Conservation (phyloP, 2,888 invertebrate species). For the Euclidia mi region DNA sequence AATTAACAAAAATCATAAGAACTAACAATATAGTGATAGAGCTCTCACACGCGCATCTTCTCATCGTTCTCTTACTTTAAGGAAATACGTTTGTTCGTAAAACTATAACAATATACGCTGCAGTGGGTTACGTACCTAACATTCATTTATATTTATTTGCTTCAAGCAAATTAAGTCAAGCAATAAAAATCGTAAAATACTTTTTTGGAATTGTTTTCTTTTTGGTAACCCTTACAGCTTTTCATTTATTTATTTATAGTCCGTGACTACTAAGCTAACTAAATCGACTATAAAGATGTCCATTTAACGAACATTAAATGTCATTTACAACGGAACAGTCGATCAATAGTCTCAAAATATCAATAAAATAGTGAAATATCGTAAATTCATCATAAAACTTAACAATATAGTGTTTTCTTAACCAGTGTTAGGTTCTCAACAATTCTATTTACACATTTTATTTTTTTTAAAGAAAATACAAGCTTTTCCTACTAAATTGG, state of each 20-base stretch:
- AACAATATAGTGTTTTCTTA: constrained; percentile 74
- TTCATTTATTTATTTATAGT: constrained; percentile 37
- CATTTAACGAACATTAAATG: constrained; percentile 8
- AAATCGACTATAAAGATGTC: constrained; percentile 11
- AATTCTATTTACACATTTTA: constrained; percentile 56
- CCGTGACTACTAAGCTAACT: constrained; percentile 27
- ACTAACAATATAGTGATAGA: constrained; percentile 43
- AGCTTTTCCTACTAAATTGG: constrained; percentile 57
- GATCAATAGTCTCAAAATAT: constrained; percentile 41
- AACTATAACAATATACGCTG: constrained; percentile 27
- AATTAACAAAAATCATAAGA: constrained; percentile 60
- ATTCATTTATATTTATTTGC: background rate
- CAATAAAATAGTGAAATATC: constrained; percentile 52
- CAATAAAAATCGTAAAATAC: no score
- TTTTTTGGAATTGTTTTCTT: no score
- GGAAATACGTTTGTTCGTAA: constrained; percentile 54
- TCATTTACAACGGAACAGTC: constrained; percentile 16
- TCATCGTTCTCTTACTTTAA: constrained; percentile 24
- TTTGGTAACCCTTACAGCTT: constrained; percentile 28
- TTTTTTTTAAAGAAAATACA: constrained; percentile 50
- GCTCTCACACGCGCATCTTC: constrained; percentile 61
- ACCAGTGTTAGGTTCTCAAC: constrained; percentile 76
- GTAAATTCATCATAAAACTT: constrained; percentile 79
- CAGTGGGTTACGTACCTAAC: constrained; percentile 17
- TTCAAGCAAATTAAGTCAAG: no score